Conservation (phyloP, 2,888 invertebrate species). For the Flexamia atlantica region DNA sequence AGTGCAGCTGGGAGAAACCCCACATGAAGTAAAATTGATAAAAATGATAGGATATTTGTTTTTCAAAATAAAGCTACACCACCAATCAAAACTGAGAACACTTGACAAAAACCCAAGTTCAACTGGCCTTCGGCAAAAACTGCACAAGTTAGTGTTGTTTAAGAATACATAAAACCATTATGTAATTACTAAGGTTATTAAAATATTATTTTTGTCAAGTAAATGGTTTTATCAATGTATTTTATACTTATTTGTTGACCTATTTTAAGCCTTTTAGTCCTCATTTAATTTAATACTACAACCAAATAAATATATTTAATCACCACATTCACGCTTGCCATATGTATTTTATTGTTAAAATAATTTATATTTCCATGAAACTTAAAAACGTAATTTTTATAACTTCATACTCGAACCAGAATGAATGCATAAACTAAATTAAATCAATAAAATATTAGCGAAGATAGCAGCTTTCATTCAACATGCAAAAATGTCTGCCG, state of each 20-base stretch:
- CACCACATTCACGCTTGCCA: background rate
- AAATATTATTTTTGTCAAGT: background rate
- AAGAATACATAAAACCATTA: too few species aligned
- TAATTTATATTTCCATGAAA: background rate
- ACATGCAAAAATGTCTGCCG: background rate
- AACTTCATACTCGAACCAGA: background rate
- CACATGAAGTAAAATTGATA: background rate
- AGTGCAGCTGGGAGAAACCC: background rate
- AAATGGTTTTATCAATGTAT: background rate
- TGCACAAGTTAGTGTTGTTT: too few species aligned
- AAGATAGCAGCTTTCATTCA: background rate
- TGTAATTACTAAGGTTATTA: background rate
- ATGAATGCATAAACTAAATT: background rate
- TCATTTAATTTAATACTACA: background rate
- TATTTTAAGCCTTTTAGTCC: background rate
- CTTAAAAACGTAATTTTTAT: background rate
- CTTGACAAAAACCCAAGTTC: too few species aligned
- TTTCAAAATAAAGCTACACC: background rate
- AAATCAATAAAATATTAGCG: background rate
- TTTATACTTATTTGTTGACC: background rate
- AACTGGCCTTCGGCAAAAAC: too few species aligned
- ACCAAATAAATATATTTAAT: background rate
- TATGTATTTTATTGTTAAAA: background rate
- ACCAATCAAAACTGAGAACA: background rate
- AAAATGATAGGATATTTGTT: conserved; percentile 12